Percentiles rank a stretch among this genome's conserved stretches.
Conservation (phyloP, 2,888 invertebrate genomes). For the Drosophila colorata region DNA sequence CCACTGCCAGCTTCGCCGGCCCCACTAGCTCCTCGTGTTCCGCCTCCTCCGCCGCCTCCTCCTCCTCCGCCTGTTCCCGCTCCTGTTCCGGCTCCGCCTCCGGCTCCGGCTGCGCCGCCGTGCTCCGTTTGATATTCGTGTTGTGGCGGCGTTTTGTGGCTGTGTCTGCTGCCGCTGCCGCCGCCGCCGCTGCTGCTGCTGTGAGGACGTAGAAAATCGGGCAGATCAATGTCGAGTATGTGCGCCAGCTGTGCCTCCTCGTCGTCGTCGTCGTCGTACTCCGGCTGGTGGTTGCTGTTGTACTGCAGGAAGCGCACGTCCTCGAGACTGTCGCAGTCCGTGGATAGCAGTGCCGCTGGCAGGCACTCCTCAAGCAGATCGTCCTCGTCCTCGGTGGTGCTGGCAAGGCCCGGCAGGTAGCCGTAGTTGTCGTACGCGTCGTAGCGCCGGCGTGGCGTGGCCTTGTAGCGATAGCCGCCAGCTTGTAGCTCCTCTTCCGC, state of each 20-base stretch:
- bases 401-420: slow-evolving; percentile 71
- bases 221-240: slow-evolving; percentile 70
- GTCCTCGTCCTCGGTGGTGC: slow-evolving; percentile 71
- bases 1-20: slow-evolving; percentile 8
- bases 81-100: slow-evolving; percentile 24
- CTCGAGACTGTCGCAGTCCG: slow-evolving; percentile 73
- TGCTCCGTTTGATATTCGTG: slow-evolving; percentile 77
- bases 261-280: slow-evolving; percentile 69
- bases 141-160: slow-evolving; percentile 78
- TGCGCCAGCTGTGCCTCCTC: slow-evolving; percentile 75
- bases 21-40: background rate
- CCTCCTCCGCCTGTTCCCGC: slow-evolving; percentile 14
- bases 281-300: slow-evolving; percentile 54
- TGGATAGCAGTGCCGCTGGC: slow-evolving; percentile 68
- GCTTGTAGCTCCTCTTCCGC: slow-evolving; percentile 72
- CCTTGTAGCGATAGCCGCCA: slow-evolving; percentile 74
- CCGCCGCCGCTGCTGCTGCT: slow-evolving; percentile 72
- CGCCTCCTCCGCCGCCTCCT: slow-evolving; percentile 35
- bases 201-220: slow-evolving; percentile 73
- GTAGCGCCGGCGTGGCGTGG: slow-evolving; percentile 70
- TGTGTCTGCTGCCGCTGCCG: slow-evolving; percentile 64
- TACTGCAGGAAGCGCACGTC: slow-evolving; percentile 66
- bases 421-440: slow-evolving; percentile 77
- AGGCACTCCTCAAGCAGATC: slow-evolving; percentile 69
- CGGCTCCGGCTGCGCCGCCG: slow-evolving; percentile 70